phyloP scores from a whole-genome alignment of 2,797 vertebrate genomes.

The Syndactyla subalaris region DNA sequence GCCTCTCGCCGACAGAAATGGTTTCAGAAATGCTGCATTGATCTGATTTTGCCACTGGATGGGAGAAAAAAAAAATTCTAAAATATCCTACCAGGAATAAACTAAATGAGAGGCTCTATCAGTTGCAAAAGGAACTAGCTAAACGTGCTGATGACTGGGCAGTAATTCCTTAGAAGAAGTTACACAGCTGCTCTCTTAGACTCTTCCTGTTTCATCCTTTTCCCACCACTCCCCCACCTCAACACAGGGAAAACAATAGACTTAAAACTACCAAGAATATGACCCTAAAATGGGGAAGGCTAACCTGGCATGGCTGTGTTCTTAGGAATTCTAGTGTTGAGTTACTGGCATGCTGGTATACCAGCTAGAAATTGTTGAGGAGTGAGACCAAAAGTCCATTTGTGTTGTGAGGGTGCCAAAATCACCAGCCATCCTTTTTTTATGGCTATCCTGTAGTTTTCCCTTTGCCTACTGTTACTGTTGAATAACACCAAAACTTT shows the following conservation, averaged over 20 bases:
- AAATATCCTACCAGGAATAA: not conserved
- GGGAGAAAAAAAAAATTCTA: not conserved
- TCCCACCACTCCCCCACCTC: fast-evolving
- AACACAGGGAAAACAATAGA: not conserved
- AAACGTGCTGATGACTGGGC: not conserved
- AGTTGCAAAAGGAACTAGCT: not conserved
- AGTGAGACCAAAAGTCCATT: not conserved
- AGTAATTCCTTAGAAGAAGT: not conserved
- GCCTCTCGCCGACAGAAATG: not conserved
- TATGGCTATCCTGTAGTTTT: not conserved
- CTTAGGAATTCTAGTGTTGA: not conserved
- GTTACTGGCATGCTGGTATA: not conserved
- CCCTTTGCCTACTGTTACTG: not conserved
- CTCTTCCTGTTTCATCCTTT: not conserved
- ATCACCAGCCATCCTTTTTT: not conserved
- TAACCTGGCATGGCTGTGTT: not conserved
- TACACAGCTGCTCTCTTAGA: not conserved
- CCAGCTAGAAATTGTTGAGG: not conserved
- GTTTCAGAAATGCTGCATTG: not conserved
- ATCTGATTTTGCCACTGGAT: not conserved
- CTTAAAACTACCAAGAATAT: not conserved
- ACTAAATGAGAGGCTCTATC: not conserved
- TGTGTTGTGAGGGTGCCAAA: not conserved
- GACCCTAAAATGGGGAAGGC: not conserved
- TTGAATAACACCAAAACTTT: not conserved